Conservation (phyloP, 2,113 vertebrate genomes). For the Ophiodon elongatus region DNA sequence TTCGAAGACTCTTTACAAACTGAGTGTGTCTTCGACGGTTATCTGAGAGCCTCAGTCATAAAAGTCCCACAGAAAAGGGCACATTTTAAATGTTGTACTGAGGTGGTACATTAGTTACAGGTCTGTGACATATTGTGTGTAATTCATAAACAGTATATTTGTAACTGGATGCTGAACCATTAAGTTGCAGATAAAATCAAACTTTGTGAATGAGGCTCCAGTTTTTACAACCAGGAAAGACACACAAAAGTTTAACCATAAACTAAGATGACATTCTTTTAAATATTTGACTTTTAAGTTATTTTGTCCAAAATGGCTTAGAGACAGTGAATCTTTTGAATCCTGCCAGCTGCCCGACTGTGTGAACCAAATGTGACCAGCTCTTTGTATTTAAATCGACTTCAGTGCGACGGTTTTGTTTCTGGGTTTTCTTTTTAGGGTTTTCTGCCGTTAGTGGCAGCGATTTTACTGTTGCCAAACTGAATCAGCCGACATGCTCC, state of each 20-base stretch:
- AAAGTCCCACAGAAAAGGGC: constrained; percentile 4
- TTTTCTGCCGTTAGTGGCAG: constrained; percentile 50
- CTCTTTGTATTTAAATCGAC: constrained; percentile 62
- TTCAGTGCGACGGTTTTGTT: constrained; percentile 23
- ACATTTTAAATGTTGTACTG: background rate
- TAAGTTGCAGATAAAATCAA: background rate
- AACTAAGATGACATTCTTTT: background rate
- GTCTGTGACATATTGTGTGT: background rate
- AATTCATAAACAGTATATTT: constrained; percentile 12
- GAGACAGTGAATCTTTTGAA: constrained; percentile 41
- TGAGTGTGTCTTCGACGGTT: constrained; percentile 37
- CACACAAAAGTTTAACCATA: background rate
- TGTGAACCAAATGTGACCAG: constrained; percentile 52
- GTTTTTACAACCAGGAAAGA: background rate
- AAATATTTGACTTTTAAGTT: constrained; percentile 52
- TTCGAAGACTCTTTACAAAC: constrained; percentile 38
- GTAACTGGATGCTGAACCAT: background rate
- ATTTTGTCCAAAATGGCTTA: constrained; percentile 36
- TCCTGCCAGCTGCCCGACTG: constrained; percentile 18
- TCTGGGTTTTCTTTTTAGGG: constrained; percentile 38
- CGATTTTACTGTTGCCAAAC: constrained; percentile 62
- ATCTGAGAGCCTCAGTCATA: constrained; percentile 40
- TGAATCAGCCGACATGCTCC: constrained; percentile 59
- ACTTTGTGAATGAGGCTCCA: constrained; percentile 31
- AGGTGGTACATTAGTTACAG: constrained; percentile 6